These are phyloP conservation scores for Taurulus bubalis DNA, from an alignment of 2,113 vertebrate genomes.

Conservation along the genomic window DNA sequence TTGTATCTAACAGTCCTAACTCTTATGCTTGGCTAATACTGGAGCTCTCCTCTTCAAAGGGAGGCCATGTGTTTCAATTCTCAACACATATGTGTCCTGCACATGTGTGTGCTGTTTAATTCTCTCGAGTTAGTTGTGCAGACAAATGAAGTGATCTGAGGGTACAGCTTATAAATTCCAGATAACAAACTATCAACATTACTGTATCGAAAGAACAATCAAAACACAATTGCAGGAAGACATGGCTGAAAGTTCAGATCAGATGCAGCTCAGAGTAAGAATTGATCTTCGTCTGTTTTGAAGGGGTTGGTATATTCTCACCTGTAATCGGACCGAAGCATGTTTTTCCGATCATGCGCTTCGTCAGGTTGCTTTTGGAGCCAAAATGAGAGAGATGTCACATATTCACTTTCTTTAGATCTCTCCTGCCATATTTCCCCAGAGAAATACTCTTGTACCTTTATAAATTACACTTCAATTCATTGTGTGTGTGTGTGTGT, in stretches of 20 bases:
- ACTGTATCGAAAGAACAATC: slow-evolving; percentile 1
- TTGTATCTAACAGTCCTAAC: not conserved
- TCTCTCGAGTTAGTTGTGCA: not conserved
- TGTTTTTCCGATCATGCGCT: slow-evolving; percentile 32
- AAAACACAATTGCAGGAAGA: not conserved
- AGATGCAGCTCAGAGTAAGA: not conserved
- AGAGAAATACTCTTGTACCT: slow-evolving; percentile 58
- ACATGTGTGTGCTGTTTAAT: not conserved
- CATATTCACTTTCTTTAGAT: slow-evolving; percentile 34
- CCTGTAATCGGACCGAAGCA: not conserved
- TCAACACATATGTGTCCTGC: not conserved
- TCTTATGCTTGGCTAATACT: not conserved
- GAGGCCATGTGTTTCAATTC: not conserved
- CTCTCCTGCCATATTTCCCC: slow-evolving; percentile 62
- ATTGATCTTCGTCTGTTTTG: not conserved
- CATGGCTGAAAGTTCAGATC: not conserved
- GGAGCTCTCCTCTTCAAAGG: not conserved
- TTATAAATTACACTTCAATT: slow-evolving; percentile 66
- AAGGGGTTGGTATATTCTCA: not conserved
- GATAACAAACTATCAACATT: slow-evolving; percentile 5
- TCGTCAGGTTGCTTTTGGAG: slow-evolving; percentile 33
- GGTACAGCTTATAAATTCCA: not conserved
- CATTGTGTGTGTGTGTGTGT: slow-evolving; percentile 2
- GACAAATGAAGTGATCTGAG: not conserved
- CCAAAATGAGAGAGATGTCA: slow-evolving; percentile 49